phyloP scores from a whole-genome alignment of 1,140 invertebrate species.

The Microplitis mediator region DNA sequence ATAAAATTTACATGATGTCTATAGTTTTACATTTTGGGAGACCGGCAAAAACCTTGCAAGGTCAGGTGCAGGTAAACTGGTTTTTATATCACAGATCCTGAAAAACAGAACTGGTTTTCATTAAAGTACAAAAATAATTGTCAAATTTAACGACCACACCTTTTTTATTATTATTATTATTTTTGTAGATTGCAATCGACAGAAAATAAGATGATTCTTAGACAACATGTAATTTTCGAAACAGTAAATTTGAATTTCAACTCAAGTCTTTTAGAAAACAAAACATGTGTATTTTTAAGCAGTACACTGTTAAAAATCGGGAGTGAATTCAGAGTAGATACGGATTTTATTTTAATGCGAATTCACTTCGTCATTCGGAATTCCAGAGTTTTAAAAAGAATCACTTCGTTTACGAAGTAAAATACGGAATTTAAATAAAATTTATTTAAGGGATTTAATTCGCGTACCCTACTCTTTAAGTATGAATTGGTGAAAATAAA shows the following conservation, averaged over 20 bases:
- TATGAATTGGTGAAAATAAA: no score
- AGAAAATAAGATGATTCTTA: background rate
- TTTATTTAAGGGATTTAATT: no score
- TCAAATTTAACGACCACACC: background rate
- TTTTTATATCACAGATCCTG: background rate
- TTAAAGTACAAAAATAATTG: conserved; percentile 21
- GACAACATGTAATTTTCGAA: no score
- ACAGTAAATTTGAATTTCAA: background rate
- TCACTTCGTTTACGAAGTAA: no score
- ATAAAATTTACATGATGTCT: background rate
- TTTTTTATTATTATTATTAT: background rate
- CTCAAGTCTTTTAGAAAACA: background rate
- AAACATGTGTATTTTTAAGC: no score
- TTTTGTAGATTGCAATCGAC: background rate
- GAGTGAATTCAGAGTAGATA: no score
- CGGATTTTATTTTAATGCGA: no score
- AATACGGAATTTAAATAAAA: no score
- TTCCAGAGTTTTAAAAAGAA: no score
- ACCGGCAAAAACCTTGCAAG: conserved; percentile 14
- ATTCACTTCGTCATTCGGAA: no score
- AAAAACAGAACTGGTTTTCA: conserved; percentile 22
- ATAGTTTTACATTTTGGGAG: background rate
- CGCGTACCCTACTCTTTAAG: no score
- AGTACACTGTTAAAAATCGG: no score
- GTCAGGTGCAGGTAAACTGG: conserved; percentile 10